These are phyloP conservation scores for Drosophila subobscura DNA, from an alignment of 1,140 invertebrate species.

Conservation along the genomic window DNA sequence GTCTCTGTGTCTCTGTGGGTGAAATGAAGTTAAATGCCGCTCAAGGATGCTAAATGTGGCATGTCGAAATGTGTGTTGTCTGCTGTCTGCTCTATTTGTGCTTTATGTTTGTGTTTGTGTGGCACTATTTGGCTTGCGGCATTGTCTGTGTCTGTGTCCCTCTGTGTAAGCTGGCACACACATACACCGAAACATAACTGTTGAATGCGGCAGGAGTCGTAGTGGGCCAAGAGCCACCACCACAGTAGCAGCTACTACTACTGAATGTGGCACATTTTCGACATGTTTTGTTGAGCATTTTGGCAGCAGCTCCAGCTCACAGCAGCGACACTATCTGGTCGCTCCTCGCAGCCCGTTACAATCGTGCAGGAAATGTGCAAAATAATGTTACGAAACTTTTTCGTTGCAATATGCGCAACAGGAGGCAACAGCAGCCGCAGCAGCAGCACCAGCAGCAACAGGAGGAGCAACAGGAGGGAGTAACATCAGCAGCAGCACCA, in stretches of 20 bases:
- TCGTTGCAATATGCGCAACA: conserved; percentile 77
- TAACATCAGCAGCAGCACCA: too few relatives aligned
- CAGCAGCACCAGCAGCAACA: conserved; percentile 4
- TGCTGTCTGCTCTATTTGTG: background rate
- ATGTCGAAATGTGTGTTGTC: conserved; percentile 69
- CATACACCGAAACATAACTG: conserved; percentile 47
- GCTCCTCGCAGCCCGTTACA: conserved; percentile 59
- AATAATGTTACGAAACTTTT: conserved; percentile 81
- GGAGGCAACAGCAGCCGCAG: conserved; percentile 49
- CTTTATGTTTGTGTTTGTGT: conserved; percentile 52
- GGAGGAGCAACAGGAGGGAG: too few relatives aligned
- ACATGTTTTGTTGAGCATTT: conserved; percentile 81
- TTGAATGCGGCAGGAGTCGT: conserved; percentile 59
- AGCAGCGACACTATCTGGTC: conserved; percentile 47
- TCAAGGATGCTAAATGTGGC: conserved; percentile 80
- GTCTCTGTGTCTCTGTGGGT: conserved; percentile 42
- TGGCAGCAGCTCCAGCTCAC: conserved; percentile 49
- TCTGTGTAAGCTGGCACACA: conserved; percentile 17
- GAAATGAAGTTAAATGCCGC: conserved; percentile 77
- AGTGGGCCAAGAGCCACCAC: too few relatives aligned
- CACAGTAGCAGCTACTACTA: conserved; percentile 31
- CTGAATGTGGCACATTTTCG: conserved; percentile 82
- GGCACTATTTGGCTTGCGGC: conserved; percentile 69
- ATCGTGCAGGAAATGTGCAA: conserved; percentile 76
- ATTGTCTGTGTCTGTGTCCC: conserved; percentile 46